Percentiles rank a stretch among this genome's conserved stretches.
Conservation (phyloP, 2,888 invertebrate species). For the Mantis religiosa region DNA sequence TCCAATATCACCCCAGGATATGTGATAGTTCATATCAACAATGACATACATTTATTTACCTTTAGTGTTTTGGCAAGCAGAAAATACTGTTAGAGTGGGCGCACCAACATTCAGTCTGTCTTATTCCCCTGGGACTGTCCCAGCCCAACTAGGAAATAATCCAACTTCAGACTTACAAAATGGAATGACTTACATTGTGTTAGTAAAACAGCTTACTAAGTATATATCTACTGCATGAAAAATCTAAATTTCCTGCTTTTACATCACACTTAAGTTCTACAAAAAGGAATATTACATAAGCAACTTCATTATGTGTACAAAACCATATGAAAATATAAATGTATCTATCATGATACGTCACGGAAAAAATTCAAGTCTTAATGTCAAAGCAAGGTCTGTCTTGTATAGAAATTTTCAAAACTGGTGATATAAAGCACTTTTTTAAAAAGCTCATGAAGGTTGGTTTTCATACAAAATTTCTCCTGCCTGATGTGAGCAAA, state of each 20-base stretch:
- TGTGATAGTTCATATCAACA: not conserved
- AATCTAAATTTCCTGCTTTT: not conserved
- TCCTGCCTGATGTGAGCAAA: not conserved
- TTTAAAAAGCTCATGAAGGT: not conserved
- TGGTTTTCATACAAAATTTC: not conserved
- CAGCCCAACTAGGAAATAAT: not conserved
- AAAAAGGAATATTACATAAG: not conserved
- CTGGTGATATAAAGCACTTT: slow-evolving; percentile 9
- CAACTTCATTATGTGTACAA: not conserved
- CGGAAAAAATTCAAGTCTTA: not conserved
- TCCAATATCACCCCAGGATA: not conserved
- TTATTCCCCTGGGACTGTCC: not conserved
- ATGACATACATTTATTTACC: not conserved
- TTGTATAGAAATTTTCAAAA: slow-evolving; percentile 3
- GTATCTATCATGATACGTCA: not conserved
- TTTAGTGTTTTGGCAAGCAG: not conserved
- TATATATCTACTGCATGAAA: not conserved
- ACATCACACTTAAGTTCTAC: not conserved
- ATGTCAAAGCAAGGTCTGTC: not conserved
- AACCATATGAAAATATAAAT: slow-evolving; percentile 11
- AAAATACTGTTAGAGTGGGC: not conserved
- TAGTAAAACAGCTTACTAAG: not conserved
- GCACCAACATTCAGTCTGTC: not conserved
- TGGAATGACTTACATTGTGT: not conserved
- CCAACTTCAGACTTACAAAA: not conserved